Evolutionary conservation across 1,140 invertebrate genomes (phyloP), one percentile per base, ranked within the genome.

Genomic region (Meloidogyne floridensis): DNA sequence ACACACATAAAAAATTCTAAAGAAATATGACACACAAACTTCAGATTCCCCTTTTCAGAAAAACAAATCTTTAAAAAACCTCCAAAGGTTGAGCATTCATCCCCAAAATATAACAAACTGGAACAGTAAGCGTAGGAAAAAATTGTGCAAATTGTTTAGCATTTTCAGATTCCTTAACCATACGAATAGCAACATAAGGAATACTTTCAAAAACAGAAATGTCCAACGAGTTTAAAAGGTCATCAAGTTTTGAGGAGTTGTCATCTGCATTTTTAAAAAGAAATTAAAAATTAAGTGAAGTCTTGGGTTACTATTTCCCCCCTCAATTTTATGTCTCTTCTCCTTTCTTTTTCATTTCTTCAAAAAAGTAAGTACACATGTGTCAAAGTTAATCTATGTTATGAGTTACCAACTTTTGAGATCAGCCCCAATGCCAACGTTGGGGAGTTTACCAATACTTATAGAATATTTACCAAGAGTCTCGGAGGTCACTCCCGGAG

Each of bases 41-140:
- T 32, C 32, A 32, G 32, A 32, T 0, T 2, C 32, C 32, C 47
- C 47, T 47, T 47, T 3, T 47, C 32, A 32, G 43, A 15, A 15
- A 13, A 15, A 65, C 7, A n/a, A 65, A 65, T n/a, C 7, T n/a
- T n/a, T n/a, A 7, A n/a, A n/a, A n/a, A 56, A 82, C 81, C 75
- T 83, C 82, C 20, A 83, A 77, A 15, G 82, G 82, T 76, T 83
- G 82, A 11, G 74, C 82, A 83, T 83, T 83, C n/a, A 83, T 51
- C 7, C 82, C 82, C 15, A 83, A 51, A 77, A 83, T 71, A 70
- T 83, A 83, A 47, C 81, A 83, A 11, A 83, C 82, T 9, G 82
- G 82, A 75, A 83, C 75, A 42, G 83, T 77, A 11, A 80, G 82
- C 13, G 82, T 83, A 6, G 82, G 82, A 72, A 83, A 83, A 51